phyloP scores from a whole-genome alignment of 2,888 invertebrate genomes.

The Thelaira solivaga region DNA sequence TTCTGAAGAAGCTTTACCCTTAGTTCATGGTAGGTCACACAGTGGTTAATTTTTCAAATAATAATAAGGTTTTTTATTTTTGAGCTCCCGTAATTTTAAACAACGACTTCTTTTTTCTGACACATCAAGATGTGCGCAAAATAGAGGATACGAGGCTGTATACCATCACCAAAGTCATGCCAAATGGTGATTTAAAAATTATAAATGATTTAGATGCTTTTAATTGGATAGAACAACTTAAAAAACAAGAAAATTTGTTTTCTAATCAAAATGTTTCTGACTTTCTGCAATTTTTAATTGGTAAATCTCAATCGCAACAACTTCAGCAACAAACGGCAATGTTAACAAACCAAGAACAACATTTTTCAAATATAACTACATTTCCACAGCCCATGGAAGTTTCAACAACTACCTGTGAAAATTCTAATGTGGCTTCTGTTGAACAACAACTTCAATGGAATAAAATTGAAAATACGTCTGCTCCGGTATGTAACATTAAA shows the following conservation, averaged over 20 bases:
- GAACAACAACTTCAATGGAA: constrained; percentile 69
- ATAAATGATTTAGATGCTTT: background rate
- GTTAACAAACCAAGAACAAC: too few relatives aligned
- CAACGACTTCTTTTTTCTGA: constrained; percentile 68
- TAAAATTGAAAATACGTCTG: constrained; percentile 53
- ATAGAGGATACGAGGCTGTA: constrained; percentile 69
- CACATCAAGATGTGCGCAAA: constrained; percentile 73
- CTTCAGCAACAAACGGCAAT: background rate
- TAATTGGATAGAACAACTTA: background rate
- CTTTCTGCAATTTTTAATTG: constrained; percentile 1
- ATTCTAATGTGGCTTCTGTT: constrained; percentile 58
- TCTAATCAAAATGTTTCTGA: constrained; percentile 1
- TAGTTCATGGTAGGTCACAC: constrained; percentile 66
- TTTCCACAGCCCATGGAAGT: constrained; percentile 40
- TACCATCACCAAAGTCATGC: constrained; percentile 64
- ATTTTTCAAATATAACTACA: background rate
- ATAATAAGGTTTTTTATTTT: background rate
- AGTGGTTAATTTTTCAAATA: background rate
- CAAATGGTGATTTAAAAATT: constrained; percentile 61
- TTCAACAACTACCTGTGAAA: background rate
- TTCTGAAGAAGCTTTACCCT: constrained; percentile 68
- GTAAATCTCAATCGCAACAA: background rate
- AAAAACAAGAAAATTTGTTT: constrained; percentile 6
- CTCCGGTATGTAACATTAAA: constrained; percentile 59
- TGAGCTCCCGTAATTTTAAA: constrained; percentile 71